These are phyloP conservation scores for Danio rerio DNA, from an alignment of 2,113 vertebrate genomes.

Conservation along the genomic window GRCz12tu NC_133178.1:38444501-38445000, in stretches of 20 bases:
- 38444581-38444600: not conserved
- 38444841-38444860: no score
- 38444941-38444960: no score
- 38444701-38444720: not conserved
- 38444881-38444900: not conserved
- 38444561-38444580: not conserved
- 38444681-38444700: not conserved
- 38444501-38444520: no score
- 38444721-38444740: not conserved
- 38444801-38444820: no score
- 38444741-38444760: not conserved
- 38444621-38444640: no score
- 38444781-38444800: no score
- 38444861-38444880: not conserved
- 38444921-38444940: no score
- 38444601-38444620: not conserved
- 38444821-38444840: no score
- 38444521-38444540: no score
- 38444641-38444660: not conserved
- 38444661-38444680: not conserved
- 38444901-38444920: not conserved
- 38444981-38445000: no score
- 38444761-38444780: not conserved
- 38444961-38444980: no score
- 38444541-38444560: not conserved